These are phyloP conservation scores for Spisula subtruncata DNA, from an alignment of 2,888 invertebrate species.

Conservation along the genomic window DNA sequence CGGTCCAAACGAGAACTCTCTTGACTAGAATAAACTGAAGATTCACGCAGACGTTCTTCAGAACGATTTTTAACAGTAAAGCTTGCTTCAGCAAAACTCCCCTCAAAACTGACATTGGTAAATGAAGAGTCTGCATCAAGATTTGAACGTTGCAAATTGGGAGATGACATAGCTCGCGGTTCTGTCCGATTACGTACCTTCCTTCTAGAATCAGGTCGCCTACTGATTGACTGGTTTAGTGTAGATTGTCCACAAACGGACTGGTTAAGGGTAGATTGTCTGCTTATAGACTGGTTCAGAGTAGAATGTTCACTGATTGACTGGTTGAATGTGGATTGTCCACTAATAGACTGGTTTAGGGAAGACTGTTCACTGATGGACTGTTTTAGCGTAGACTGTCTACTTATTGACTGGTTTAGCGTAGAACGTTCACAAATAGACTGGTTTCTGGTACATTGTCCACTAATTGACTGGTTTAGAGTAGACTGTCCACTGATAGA, in stretches of 20 bases:
- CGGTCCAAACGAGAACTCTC: not conserved
- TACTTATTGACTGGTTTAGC: not conserved
- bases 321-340: not conserved
- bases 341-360: not conserved
- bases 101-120: conserved; percentile 57
- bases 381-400: not conserved
- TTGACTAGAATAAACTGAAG: not conserved
- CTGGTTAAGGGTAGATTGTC: not conserved
- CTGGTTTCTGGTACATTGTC: not conserved
- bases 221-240: too few relatives aligned
- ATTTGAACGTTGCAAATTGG: conserved; percentile 16
- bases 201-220: not conserved
- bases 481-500: not conserved
- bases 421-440: not conserved
- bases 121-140: conserved; percentile 38
- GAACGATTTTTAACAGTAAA: conserved; percentile 28
- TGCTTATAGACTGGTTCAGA: not conserved
- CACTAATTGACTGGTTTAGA: not conserved
- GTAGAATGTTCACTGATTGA: not conserved
- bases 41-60: not conserved
- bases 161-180: not conserved
- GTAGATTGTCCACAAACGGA: not conserved
- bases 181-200: not conserved
- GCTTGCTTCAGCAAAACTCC: conserved; percentile 53
- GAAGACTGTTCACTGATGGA: not conserved